These are phyloP conservation scores for Sternotherus odoratus DNA, from an alignment of 2,797 vertebrate genomes.

Conservation along the genomic window DNA sequence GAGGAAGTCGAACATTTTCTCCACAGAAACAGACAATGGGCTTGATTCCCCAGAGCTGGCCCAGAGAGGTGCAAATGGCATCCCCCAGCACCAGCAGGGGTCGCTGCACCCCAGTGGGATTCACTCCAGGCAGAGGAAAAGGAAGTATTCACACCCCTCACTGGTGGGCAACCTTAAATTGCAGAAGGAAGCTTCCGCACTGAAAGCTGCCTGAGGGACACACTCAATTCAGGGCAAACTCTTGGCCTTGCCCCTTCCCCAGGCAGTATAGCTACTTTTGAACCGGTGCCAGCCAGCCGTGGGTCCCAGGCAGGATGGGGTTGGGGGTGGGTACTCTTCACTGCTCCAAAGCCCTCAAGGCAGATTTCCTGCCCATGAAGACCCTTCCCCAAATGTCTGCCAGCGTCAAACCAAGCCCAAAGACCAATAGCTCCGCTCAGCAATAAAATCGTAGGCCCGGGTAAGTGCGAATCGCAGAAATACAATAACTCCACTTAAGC, in stretches of 20 bases:
- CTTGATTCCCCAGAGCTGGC: too few relatives aligned
- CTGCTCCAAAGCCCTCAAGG: neutral
- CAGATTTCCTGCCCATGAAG: neutral
- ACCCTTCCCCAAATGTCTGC: neutral
- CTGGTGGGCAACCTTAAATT: neutral
- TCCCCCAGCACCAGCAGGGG: neutral
- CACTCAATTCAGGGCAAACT: neutral
- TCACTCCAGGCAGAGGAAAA: neutral
- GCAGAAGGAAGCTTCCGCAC: neutral
- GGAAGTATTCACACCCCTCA: accelerated
- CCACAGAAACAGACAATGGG: neutral
- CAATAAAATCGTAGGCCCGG: neutral
- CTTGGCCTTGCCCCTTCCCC: neutral
- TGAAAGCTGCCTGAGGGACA: neutral
- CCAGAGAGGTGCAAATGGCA: neutral
- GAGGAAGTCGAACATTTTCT: neutral
- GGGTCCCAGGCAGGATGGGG: neutral
- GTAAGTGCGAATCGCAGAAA: neutral
- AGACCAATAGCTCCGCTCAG: neutral
- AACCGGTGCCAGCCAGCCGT: neutral
- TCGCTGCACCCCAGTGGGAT: accelerated
- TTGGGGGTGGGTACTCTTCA: neutral
- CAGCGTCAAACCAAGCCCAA: neutral
- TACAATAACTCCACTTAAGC: neutral
- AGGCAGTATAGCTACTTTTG: neutral